Evolutionary conservation across 2,797 vertebrate species (phyloP), one percentile per base, ranked within the genome.

Genomic region (Sebastes taczanowskii): DNA sequence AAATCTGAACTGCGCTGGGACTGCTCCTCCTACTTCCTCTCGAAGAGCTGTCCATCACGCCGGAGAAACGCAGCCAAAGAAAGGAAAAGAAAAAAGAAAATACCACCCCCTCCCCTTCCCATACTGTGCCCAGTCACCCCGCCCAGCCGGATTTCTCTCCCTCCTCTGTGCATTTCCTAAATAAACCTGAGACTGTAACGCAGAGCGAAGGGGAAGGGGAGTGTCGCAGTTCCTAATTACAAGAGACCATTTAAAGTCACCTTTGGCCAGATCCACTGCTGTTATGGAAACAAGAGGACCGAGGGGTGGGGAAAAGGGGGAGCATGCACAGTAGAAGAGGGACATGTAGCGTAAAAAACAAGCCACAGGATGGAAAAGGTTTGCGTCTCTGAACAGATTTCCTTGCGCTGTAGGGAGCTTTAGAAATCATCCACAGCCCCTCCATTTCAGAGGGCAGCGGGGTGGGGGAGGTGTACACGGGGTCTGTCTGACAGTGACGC

Each of bases 111-210:
- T 64, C 63, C 63, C 38, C 18, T 46, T 7, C 70, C 80, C 60
- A 85, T 81, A 81, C 89, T 86, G 78, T 78, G 79, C 84, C 89
- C 83, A 80, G 87, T 86, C 91, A 91, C 92, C 90, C 94, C 90
- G 65, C 91, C 94, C 93, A 78, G 80, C 81, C 90, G 67, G 88
- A 92, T 92, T 91, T 93, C 91, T 88, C 91, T 92, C 91, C 88
- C 91, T 91, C 83, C 85, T 83, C 90, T 86, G 82, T 92, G 87
- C 91, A 93, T 93, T 95, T 96, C 95, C 95, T 93, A 96, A 95
- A 95, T 93, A 95, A 95, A 95, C 91, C 93, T 82, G 85, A 90
- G 90, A 92, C 85, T 74, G 89, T 77, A 80, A 88, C 59, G 79
- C 87, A 78, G 85, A 86, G 80, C 71, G 13, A 80, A 91, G 85